Base-by-base conservation (phyloP, 2,797 vertebrate genomes). In the Myripristis murdjan region DNA sequence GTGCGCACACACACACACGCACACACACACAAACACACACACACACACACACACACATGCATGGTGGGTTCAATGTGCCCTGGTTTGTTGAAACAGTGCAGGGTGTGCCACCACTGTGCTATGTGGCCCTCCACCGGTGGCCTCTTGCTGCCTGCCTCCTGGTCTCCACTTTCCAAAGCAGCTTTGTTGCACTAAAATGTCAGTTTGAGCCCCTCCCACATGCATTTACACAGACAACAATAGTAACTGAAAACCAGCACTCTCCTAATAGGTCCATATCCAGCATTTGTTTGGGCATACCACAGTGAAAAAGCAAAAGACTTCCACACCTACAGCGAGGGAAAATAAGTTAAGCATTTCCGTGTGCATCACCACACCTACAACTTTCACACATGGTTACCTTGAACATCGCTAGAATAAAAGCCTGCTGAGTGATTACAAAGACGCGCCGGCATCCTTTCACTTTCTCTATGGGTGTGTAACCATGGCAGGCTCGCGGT, bases 211-310 rank as follows among this genome's bases (percentile, higher is more conserved):
- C 64, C 74, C 87, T 83, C 88, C 88, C 82, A 81, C 82, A 31
- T n/a, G 72, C 85, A 79, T 88, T 83, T 76, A 86, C 83, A 84
- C 80, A 77, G 66, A 82, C 85, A 88, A 92, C 90, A 93, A 90
- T 79, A 62, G 88, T 23, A 81, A 75, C 79, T 83, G 85, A 83
- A 93, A 87, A 87, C 79, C 66, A 53, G 68, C 72, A 22, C 70
- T 37, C n/a, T 26, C 35, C 75, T 16, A 41, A 72, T 65, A 79
- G 33, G 49, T 66, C 23, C 55, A 53, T 12, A 53, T 62, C 43
- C 28, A 23, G 23, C 37, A 14, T 62, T 4, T 5, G 12, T 48
- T 51, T 12, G 24, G 52, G 41, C 1, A 16, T 16, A 28, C 0
- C n/a, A 37, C 23, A 23, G 26, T 9, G 12, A 18, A 5, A 39